Evolutionary conservation across 2,797 vertebrate species (phyloP), one percentile per base, ranked within the genome.

Genomic region (Tarsius wallacei): DNA sequence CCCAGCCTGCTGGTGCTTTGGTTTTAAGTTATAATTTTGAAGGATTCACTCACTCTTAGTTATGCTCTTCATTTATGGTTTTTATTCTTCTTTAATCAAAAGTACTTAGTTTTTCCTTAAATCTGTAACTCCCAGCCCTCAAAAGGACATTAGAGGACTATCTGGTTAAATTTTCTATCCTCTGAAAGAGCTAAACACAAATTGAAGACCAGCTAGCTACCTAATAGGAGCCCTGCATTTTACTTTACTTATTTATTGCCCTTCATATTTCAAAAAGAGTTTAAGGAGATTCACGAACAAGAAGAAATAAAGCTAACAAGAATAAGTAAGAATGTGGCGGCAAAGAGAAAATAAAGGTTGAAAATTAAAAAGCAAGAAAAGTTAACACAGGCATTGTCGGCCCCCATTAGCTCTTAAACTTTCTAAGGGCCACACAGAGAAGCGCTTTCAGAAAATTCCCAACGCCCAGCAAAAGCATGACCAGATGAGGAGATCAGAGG

Each of bases 41-140:
- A 93, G 68, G 49, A 28, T 33, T 24, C 2, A 16, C 19, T 93
- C 42, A 61, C 19, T 77, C 15, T 71, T 53, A n/a, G 9, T 81
- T 95, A 77, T 85, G 26, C 42, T 42, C 42, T 42, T 42, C 42
- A 42, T 63, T 90, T 57, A 57, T 31, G 7, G 89, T 86, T 95
- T 93, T 89, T 49, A 77, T 89, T 84, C 53, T 70, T 77, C 53
- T 77, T 91, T 82, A 84, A 77, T 82, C 36, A 57, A 71, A 93
- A 91, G 16, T 73, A 24, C 28, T 93, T 81, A 70, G 17, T 85
- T 93, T 86, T 90, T 64, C 55, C 51, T 87, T 80, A 81, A 93
- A 61, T 81, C 31, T 6, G 4, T 88, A 68, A 57, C 17, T 61
- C 12, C 4, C 19, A 51, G 17, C 15, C 24, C 31, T 77, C 76